phyloP scores from a whole-genome alignment of 2,797 vertebrate genomes.

The Mergus octosetaceus region DNA sequence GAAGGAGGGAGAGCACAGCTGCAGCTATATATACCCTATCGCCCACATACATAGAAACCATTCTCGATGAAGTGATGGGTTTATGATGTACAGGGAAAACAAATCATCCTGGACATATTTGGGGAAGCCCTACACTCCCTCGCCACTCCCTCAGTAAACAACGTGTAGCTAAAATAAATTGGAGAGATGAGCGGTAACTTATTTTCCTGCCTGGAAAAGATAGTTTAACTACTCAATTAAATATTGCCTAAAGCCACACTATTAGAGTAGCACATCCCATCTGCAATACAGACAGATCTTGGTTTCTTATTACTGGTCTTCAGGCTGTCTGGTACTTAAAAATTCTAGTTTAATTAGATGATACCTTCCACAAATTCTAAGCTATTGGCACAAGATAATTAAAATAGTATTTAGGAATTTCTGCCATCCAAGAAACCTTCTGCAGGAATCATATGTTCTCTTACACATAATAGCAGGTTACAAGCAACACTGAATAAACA shows the following conservation, averaged over 20 bases:
- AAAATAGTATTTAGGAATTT: slow-evolving; percentile 49
- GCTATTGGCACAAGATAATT: slow-evolving; percentile 38
- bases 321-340: slow-evolving; percentile 49
- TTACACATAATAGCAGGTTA: not conserved
- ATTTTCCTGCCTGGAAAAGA: slow-evolving; percentile 60
- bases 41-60: not conserved
- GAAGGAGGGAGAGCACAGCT: not conserved
- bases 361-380: slow-evolving; percentile 30
- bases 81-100: not conserved
- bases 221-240: slow-evolving; percentile 72
- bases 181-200: slow-evolving; percentile 62
- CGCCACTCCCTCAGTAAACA: slow-evolving; percentile 29
- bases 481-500: not conserved
- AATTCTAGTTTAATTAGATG: slow-evolving; percentile 66
- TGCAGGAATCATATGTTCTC: not conserved
- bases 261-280: slow-evolving; percentile 49
- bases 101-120: not conserved
- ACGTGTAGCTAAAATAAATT: slow-evolving; percentile 51
- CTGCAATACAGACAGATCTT: slow-evolving; percentile 54
- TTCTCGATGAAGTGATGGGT: not conserved
- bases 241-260: slow-evolving; percentile 53
- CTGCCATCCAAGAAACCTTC: slow-evolving; percentile 42
- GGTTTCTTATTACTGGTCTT: slow-evolving; percentile 52
- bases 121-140: slow-evolving; percentile 29
- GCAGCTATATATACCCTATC: not conserved